Base-by-base conservation (phyloP, 1,140 invertebrate species). In the Aleiodes sp. region DNA sequence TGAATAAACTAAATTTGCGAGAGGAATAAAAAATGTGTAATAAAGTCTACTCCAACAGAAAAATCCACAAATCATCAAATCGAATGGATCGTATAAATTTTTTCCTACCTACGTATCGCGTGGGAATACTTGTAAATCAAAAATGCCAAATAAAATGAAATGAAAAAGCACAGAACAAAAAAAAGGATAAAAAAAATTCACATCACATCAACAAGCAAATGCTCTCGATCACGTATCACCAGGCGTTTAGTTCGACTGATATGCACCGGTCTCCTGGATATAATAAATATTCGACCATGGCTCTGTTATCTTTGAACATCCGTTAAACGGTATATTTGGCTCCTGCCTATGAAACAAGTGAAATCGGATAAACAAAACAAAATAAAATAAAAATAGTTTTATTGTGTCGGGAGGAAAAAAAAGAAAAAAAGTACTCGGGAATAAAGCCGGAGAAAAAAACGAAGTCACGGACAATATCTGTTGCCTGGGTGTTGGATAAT, bases 261-360 rank as follows among this genome's bases (percentile, higher is more conserved):
- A 65, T 43, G 56, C 41, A 59, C 28, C 26, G 24, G 31, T 52
- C 66, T 68, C 60, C 39, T 70, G 68, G 72, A 73, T 73, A 69
- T 57, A 65, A 73, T 71, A 73, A 73, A 73, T 71, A 73, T 71
- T 57, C 65, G 41, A n/a, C n/a, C 21, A 62, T 65, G 37, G 37
- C 61, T n/a, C 56, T 63, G 69, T 69, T 73, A 73, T 73, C 69
- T 68, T 62, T 35, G 46, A 73, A 73, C 72, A 73, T 70, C 68
- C 66, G 66, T 68, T 71, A 73, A 73, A 73, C 56, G 62, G 65
- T 69, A 63, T 73, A 68, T 69, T 71, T 71, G 72, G 65, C n/a
- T n/a, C n/a, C 41, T 24, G 65, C 60, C 62, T 62, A 66, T 73
- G 62, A 71, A 71, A 70, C 62, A 52, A 71, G 66, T 69, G 60